Base-by-base conservation (phyloP, 1,140 invertebrate species). In the Brachionus paranguensis region DNA sequence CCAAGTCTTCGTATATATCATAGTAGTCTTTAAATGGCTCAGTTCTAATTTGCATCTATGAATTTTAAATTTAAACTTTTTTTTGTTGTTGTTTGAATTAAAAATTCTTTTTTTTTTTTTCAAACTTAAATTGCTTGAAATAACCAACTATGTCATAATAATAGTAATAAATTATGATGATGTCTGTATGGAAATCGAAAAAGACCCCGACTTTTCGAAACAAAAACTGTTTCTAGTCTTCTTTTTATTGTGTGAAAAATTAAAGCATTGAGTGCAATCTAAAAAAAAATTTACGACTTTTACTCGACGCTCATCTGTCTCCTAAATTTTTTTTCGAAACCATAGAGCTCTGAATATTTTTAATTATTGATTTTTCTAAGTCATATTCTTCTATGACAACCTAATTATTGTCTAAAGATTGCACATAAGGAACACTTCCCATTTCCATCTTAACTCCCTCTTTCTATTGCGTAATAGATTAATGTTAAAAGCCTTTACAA, bases 41-140 rank as follows among this genome's bases (percentile, higher is more conserved):
- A 17, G 60, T 84, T 55, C 60, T 70, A 53, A 70, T 84, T 84
- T 84, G 60, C 81, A 84, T 70, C 65, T 84, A 84, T 60, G 53
- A 60, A 60, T 60, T 60, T 60, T 60, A 60, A 78, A 78, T 43
- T 50, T 10, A 50, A 78, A 60, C 53, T 60, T 24, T 60, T 60
- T 60, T 60, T 60, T 8, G 7, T 60, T 60, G 17, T 60, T 68
- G 65, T 68, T 68, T 68, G 65, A 68, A 41, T 41, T 68, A 68
- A 41, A 41, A 33, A 33, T 68, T 68, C n/a, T 41, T 33, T 68
- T 29, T 68, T 27, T n/a, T 37, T 68, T 68, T 68, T 37, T 60
- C 10, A 20, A 60, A 60, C 53, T 20, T 60, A 20, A 20, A 60
- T 24, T 68, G 65, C n/a, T 68, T 68, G 65, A 68, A 68, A 68